These are phyloP conservation scores for Pogonomyrmex californicus DNA, from an alignment of 1,140 invertebrate species.

Conservation along the genomic window DNA sequence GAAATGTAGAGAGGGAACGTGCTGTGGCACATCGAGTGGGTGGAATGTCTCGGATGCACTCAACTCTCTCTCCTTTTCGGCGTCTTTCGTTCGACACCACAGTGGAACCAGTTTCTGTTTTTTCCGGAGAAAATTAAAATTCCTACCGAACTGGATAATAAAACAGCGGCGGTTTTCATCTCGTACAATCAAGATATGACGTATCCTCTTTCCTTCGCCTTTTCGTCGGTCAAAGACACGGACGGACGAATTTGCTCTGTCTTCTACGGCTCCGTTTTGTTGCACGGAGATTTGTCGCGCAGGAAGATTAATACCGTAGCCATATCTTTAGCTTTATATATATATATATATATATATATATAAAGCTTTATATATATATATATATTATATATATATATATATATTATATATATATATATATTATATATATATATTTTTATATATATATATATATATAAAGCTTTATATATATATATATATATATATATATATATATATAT, in stretches of 20 bases:
- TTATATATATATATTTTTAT: not conserved
- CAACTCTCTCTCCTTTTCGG: constrained; percentile 66
- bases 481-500: no score
- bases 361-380: not conserved
- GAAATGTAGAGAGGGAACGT: not conserved
- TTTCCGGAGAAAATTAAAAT: constrained; percentile 79
- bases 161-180: constrained; percentile 69
- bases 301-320: not conserved
- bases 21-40: constrained; percentile 64
- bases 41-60: constrained; percentile 71
- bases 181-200: constrained; percentile 75
- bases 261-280: constrained; percentile 12
- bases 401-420: not conserved
- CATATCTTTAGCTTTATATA: not conserved
- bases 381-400: no score
- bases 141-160: constrained; percentile 68
- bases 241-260: not conserved
- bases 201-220: constrained; percentile 47
- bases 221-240: constrained; percentile 21
- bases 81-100: not conserved
- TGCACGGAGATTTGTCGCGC: not conserved
- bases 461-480: not conserved
- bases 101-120: constrained; percentile 74
- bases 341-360: no score
- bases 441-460: no score